Evolutionary conservation across 2,113 vertebrate species (phyloP).

Genomic region (Ursus arctos): DNA sequence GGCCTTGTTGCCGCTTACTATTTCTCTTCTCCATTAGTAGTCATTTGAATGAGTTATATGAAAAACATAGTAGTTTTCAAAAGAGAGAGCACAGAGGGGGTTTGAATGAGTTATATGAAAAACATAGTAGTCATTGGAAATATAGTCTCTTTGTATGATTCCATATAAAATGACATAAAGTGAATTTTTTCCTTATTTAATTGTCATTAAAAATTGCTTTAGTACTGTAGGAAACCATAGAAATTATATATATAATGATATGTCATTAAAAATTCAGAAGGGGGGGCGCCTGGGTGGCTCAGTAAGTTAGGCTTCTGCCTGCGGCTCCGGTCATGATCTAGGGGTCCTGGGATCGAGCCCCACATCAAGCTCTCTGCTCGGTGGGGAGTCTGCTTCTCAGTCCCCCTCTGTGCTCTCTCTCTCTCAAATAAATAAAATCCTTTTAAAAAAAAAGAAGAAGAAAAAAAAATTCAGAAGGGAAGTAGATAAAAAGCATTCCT

Average conservation of each 20-base stretch:
- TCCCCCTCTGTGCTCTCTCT: too few relatives aligned
- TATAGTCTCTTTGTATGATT: background rate
- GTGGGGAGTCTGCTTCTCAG: too few relatives aligned
- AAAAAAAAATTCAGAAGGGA: background rate
- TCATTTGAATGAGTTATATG: conserved; percentile 5
- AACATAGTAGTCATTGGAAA: background rate
- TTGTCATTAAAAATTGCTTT: background rate
- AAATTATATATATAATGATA: conserved; percentile 13
- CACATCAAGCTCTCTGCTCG: too few relatives aligned
- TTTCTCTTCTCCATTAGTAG: background rate
- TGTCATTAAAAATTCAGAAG: background rate
- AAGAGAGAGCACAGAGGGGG: too few relatives aligned
- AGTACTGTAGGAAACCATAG: background rate
- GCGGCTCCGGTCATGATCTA: too few relatives aligned
- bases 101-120: background rate
- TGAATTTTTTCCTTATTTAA: background rate
- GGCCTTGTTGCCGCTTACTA: background rate
- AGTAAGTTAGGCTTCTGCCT: too few relatives aligned
- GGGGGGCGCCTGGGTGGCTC: too few relatives aligned
- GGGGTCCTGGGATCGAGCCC: too few relatives aligned
- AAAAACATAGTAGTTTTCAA: background rate
- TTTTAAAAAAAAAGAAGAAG: too few relatives aligned
- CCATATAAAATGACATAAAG: background rate
- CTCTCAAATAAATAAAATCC: too few relatives aligned
- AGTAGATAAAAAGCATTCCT: conserved; percentile 11